Evolutionary conservation across 1,140 invertebrate genomes (phyloP).

Genomic region (Bicyclus anynana): DNA sequence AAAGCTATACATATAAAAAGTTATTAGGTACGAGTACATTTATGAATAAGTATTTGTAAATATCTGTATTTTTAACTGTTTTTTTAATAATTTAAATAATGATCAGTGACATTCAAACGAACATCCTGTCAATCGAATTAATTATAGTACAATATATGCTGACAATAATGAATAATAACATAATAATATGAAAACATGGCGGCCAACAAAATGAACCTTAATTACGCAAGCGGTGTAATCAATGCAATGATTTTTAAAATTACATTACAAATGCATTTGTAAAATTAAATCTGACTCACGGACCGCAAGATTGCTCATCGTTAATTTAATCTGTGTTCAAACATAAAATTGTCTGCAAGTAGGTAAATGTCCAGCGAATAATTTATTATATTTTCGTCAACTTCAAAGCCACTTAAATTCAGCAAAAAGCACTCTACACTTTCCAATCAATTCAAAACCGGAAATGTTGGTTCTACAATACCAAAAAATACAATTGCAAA

Average conservation of each 20-base stretch:
- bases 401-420: too few relatives aligned
- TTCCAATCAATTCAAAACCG: too few relatives aligned
- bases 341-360: too few relatives aligned
- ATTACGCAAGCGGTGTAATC: slow-evolving; percentile 12
- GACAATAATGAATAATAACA: background rate
- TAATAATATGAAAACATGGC: slow-evolving; percentile 1
- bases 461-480: too few relatives aligned
- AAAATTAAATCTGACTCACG: slow-evolving; percentile 22
- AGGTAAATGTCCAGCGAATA: too few relatives aligned
- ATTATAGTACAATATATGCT: background rate
- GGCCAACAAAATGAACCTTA: slow-evolving; percentile 12
- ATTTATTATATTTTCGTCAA: too few relatives aligned
- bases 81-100: background rate
- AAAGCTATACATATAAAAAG: too few relatives aligned
- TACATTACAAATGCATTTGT: slow-evolving; percentile 19
- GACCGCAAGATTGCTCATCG: slow-evolving; percentile 5
- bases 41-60: too few relatives aligned
- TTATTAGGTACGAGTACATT: too few relatives aligned
- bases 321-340: background rate
- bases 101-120: background rate
- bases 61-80: too few relatives aligned
- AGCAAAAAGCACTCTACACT: too few relatives aligned
- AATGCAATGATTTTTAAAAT: slow-evolving; percentile 15
- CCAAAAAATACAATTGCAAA: too few relatives aligned
- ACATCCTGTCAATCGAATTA: background rate